Evolutionary conservation across 1,140 invertebrate species (phyloP).

Genomic region (Formica selysi): DNA sequence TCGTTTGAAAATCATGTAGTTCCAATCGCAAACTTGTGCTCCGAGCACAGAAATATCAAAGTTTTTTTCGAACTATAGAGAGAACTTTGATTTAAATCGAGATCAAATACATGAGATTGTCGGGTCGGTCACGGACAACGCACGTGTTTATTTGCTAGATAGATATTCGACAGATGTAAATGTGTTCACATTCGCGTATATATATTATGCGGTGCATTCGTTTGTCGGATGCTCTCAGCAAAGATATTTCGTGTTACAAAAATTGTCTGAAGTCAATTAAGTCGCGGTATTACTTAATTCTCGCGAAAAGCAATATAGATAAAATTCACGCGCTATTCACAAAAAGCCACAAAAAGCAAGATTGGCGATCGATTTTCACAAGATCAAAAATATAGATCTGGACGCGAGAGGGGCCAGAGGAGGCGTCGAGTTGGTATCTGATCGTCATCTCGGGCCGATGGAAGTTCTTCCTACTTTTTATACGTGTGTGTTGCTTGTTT

Average conservation of each 20-base stretch:
- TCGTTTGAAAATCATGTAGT: background rate
- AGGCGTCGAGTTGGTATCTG: background rate
- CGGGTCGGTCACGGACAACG: background rate
- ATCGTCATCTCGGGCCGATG: background rate
- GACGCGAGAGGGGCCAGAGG: background rate
- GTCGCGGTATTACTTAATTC: background rate
- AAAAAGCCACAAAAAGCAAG: background rate
- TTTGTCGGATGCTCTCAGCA: background rate
- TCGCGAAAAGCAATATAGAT: background rate
- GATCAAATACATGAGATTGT: background rate
- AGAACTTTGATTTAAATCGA: background rate
- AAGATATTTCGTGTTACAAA: background rate
- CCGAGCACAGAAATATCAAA: background rate
- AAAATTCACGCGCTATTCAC: background rate
- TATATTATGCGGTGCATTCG: background rate
- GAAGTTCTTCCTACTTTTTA: constrained; percentile 39
- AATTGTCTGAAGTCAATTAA: background rate
- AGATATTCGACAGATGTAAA: constrained; percentile 4
- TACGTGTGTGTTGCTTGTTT: constrained; percentile 6
- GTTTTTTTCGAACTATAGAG: background rate
- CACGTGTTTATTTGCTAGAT: background rate
- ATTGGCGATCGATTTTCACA: background rate
- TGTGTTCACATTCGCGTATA: background rate
- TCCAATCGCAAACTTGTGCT: background rate
- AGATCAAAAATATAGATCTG: constrained; percentile 9